phyloP scores from a whole-genome alignment of 2,797 vertebrate species.

The Falco novaeseelandiae region DNA sequence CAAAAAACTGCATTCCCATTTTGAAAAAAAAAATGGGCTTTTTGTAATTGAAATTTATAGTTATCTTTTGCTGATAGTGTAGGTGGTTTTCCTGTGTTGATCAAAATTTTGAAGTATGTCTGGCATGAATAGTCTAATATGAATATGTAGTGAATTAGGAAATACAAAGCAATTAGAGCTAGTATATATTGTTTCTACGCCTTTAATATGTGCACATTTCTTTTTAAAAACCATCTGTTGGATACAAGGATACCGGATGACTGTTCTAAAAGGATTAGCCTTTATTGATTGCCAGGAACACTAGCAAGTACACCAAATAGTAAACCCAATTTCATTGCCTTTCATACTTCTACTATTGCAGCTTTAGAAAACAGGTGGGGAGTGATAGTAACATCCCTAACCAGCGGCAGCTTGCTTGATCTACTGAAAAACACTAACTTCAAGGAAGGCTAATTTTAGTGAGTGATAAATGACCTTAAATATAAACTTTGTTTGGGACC shows the following conservation, averaged over 20 bases:
- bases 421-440: not conserved
- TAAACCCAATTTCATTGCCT: not conserved
- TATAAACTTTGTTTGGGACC: not conserved
- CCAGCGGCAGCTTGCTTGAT: not conserved
- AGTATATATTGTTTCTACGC: not conserved
- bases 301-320: not conserved
- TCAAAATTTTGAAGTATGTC: not conserved
- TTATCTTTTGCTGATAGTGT: not conserved
- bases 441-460: not conserved
- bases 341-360: not conserved
- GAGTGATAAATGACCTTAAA: not conserved
- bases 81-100: not conserved
- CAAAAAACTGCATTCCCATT: not conserved
- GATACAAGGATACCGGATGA: not conserved
- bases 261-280: not conserved
- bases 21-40: not conserved
- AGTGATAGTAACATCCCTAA: not conserved
- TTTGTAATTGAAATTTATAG: not conserved
- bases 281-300: not conserved
- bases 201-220: not conserved
- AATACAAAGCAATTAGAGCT: not conserved
- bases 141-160: not conserved
- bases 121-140: not conserved
- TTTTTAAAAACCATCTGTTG: not conserved
- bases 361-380: not conserved